Evolutionary conservation across 2,888 invertebrate species (phyloP), one percentile per base, ranked within the genome.

Genomic region (Heliconius ismenius): DNA sequence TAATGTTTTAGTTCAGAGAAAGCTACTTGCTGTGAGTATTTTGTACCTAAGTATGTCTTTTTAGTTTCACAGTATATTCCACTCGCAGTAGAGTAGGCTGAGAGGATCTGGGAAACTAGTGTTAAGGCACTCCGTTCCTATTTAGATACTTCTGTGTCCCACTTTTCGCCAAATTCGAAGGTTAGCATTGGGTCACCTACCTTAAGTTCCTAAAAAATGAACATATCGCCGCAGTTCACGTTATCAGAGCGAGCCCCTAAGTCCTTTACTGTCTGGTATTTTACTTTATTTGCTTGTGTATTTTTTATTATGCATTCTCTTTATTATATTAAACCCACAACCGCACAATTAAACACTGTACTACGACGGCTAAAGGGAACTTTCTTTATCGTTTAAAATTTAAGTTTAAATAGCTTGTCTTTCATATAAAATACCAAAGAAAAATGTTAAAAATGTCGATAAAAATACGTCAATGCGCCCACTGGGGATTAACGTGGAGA

Each of bases 401-500:
- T 13, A 39, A n/a, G n/a, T 39, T 6, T 15, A 39, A 32, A 13
- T 6, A 65, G 7, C 28, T 21, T 65, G 11, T 36, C n/a, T n/a
- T 36, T 65, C 11, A n/a, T 39, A 4, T 49, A 54, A 54, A 54
- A 10, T 54, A 65, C 10, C 3, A 67, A 70, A 70, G 32, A 58
- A 49, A 32, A 58, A 58, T n/a, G 10, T 32, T 32, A 58, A 28
- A 58, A 58, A 58, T n/a, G 24, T 24, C 36, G 58, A 58, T 24
- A 70, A 58, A 58, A 32, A 70, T 9, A 32, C 32, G 24, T 24
- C 7, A 36, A 36, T 36, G 28, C n/a, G 58, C 54, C 58, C 58
- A 24, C 58, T 13, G 32, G 54, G 32, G 32, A 70, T 32, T 70
- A 70, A 70, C n/a, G 70, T 32, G 32, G 58, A 32, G 24, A 36